Evolutionary conservation across 1,140 invertebrate genomes (phyloP).

Genomic region (Manduca sexta): DNA sequence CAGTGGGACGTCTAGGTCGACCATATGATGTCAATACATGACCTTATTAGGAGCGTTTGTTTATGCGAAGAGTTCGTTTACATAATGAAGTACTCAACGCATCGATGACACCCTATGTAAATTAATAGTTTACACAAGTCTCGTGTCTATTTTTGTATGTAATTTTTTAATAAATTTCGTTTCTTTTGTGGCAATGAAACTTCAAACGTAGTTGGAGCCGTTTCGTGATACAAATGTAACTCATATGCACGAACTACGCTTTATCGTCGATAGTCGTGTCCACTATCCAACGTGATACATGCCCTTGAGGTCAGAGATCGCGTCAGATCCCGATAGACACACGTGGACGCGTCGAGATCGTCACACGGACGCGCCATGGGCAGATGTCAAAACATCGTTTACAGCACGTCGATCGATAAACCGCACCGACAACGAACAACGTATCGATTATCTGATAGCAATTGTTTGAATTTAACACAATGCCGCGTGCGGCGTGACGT

Average conservation of each 20-base stretch:
- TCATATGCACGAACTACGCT: background rate
- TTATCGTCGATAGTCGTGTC: constrained; percentile 3
- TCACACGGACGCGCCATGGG: constrained; percentile 26
- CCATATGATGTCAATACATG: too few relatives aligned
- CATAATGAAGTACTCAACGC: too few relatives aligned
- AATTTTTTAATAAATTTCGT: too few relatives aligned
- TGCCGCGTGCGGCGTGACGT: constrained; percentile 9
- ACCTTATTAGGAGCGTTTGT: too few relatives aligned
- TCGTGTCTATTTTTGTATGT: too few relatives aligned
- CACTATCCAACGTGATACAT: constrained; percentile 33
- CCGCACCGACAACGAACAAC: background rate
- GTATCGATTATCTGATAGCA: constrained; percentile 20
- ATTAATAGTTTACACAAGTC: too few relatives aligned
- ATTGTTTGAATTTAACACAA: constrained; percentile 15
- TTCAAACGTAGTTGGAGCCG: too few relatives aligned
- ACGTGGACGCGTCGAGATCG: constrained; percentile 23
- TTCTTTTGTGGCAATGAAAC: too few relatives aligned
- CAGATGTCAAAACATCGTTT: constrained; percentile 25
- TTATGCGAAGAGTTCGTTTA: too few relatives aligned
- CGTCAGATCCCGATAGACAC: constrained; percentile 30
- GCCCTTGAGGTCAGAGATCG: constrained; percentile 33
- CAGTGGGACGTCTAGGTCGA: too few relatives aligned
- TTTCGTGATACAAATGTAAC: too few relatives aligned
- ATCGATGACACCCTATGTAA: too few relatives aligned
- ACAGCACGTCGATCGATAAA: constrained; percentile 19